These are phyloP conservation scores for Erebia epiphron DNA, from an alignment of 2,888 invertebrate species.

Conservation along the genomic window DNA sequence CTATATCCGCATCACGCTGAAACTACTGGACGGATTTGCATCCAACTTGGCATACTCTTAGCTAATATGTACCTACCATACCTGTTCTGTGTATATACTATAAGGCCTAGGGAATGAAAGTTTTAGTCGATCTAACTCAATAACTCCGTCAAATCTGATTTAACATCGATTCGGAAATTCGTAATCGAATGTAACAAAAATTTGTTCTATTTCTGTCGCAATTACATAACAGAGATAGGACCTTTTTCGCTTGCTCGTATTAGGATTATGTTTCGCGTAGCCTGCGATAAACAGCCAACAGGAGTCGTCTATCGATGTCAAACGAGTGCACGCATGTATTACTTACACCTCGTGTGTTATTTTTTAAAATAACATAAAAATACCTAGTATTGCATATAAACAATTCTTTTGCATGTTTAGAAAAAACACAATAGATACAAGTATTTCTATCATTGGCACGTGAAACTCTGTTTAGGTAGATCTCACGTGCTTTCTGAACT, in stretches of 20 bases:
- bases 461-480: neutral
- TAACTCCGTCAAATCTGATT: too few species aligned
- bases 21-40: too few species aligned
- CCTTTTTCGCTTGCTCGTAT: slow-evolving; percentile 45
- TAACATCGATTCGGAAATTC: too few species aligned
- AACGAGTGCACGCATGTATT: slow-evolving; percentile 46
- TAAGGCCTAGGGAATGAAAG: too few species aligned
- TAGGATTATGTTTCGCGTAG: slow-evolving; percentile 49
- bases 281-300: slow-evolving; percentile 31
- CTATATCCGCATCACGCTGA: too few species aligned
- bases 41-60: too few species aligned
- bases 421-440: neutral
- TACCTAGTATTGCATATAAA: neutral
- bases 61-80: too few species aligned
- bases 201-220: neutral
- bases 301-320: slow-evolving; percentile 49
- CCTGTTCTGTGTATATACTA: too few species aligned
- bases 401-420: neutral
- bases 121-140: too few species aligned
- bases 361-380: neutral
- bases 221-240: slow-evolving; percentile 47
- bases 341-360: slow-evolving; percentile 33
- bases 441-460: neutral
- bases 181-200: too few species aligned
- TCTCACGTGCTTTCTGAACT: neutral